These are phyloP conservation scores for Gymnoscopelus braueri DNA, from an alignment of 2,797 vertebrate species.

Conservation along the genomic window DNA sequence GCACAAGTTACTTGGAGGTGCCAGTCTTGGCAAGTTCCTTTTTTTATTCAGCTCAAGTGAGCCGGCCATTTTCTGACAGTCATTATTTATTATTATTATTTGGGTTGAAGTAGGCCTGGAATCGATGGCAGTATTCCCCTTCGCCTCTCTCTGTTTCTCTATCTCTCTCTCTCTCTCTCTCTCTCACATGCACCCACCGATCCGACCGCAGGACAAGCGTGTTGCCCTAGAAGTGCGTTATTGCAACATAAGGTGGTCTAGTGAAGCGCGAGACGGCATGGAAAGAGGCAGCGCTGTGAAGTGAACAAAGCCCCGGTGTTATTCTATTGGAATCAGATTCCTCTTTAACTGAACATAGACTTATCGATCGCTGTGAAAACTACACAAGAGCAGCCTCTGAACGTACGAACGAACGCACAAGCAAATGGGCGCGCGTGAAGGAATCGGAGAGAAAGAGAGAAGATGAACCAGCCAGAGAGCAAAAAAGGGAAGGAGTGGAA, in stretches of 20 bases:
- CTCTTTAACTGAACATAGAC: constrained; percentile 79
- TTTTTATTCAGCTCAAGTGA: neutral
- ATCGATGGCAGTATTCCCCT: constrained; percentile 43
- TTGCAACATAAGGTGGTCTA: constrained; percentile 28
- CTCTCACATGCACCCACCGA: no score
- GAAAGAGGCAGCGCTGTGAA: constrained; percentile 60
- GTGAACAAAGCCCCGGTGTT: constrained; percentile 66
- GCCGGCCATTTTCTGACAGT: constrained; percentile 8
- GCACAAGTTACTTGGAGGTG: constrained; percentile 54
- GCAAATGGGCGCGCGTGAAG: neutral
- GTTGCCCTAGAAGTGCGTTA: neutral
- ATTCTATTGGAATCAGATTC: constrained; percentile 78
- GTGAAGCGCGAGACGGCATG: constrained; percentile 50
- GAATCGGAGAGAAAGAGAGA: neutral
- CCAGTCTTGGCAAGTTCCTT: constrained; percentile 15
- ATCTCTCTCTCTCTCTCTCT: no score
- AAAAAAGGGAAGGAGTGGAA: constrained; percentile 14
- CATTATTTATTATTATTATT: constrained; percentile 18
- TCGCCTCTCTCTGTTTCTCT: neutral
- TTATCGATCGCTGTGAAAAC: constrained; percentile 69
- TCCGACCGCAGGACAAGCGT: no score
- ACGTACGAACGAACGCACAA: constrained; percentile 18
- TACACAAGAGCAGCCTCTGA: constrained; percentile 71
- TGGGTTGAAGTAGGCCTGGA: constrained; percentile 24
- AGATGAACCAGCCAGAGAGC: constrained; percentile 36